Percentiles rank a stretch among this genome's conserved stretches.
Conservation (phyloP, 2,888 invertebrate genomes). For the Archips crataeganus region DNA sequence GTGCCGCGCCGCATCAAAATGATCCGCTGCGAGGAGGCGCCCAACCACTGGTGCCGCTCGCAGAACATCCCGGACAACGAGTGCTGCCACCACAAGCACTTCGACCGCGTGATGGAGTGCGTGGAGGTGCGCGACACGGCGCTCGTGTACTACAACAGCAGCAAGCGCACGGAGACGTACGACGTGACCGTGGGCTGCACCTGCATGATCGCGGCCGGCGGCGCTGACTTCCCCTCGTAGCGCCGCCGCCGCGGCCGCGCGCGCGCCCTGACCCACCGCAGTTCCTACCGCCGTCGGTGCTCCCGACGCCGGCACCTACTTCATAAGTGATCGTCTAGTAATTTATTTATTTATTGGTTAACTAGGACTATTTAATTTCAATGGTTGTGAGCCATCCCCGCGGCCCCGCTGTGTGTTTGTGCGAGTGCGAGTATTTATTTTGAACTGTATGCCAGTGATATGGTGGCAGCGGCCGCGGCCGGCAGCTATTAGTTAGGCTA, state of each 20-base stretch:
- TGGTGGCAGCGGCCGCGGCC: conserved; percentile 9
- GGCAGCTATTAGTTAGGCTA: background rate
- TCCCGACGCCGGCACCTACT: conserved; percentile 13
- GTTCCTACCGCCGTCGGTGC: conserved; percentile 43
- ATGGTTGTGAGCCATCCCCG: conserved; percentile 46
- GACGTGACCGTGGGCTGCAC: conserved; percentile 76
- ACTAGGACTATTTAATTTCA: conserved; percentile 43
- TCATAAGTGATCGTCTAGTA: conserved; percentile 27
- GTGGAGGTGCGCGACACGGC: conserved; percentile 75
- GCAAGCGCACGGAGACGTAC: conserved; percentile 47
- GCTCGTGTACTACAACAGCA: conserved; percentile 65
- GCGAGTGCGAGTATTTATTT: conserved; percentile 35
- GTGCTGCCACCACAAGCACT: conserved; percentile 71
- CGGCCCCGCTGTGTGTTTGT: conserved; percentile 32
- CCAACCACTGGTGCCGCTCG: conserved; percentile 65
- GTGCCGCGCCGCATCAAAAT: conserved; percentile 74
- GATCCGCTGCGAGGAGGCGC: conserved; percentile 67
- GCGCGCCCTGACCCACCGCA: conserved; percentile 34
- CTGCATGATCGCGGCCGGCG: conserved; percentile 66
- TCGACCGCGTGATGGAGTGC: conserved; percentile 67
- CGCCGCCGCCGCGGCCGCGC: conserved; percentile 37
- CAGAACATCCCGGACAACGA: conserved; percentile 62
- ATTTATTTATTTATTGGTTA: conserved; percentile 47
- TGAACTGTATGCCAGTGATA: conserved; percentile 15
- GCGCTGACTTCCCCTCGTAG: conserved; percentile 45